phyloP scores from a whole-genome alignment of 2,888 invertebrate genomes.

The Parthenolecanium corni region DNA sequence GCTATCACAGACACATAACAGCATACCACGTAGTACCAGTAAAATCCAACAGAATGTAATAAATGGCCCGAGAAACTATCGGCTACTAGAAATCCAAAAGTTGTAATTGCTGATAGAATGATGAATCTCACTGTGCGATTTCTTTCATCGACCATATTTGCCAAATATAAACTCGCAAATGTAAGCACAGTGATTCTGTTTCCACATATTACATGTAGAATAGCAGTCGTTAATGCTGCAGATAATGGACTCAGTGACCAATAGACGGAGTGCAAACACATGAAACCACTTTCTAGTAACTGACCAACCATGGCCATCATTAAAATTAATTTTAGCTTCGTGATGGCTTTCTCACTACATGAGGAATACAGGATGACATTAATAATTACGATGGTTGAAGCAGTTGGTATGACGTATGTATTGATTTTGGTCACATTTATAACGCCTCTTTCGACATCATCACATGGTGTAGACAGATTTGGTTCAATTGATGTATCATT shows the following conservation, averaged over 20 bases:
- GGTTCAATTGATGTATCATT: background rate
- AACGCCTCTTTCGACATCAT: slow-evolving; percentile 7
- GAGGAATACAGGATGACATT: background rate
- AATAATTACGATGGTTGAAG: background rate
- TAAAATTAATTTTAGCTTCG: slow-evolving; percentile 31
- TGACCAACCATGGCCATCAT: slow-evolving; percentile 32
- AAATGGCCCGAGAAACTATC: slow-evolving; percentile 3
- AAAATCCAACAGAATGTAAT: slow-evolving; percentile 7
- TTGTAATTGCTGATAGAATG: background rate
- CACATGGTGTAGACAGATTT: slow-evolving; percentile 15
- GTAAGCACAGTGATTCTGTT: background rate
- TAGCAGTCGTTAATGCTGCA: background rate
- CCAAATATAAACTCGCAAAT: background rate
- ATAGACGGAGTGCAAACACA: slow-evolving; percentile 32
- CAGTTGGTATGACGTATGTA: background rate
- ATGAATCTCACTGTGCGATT: slow-evolving; percentile 6
- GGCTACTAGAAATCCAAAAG: background rate
- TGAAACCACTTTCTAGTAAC: slow-evolving; percentile 31
- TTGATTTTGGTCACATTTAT: background rate
- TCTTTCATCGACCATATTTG: background rate
- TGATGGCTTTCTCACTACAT: slow-evolving; percentile 13
- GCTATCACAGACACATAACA: background rate
- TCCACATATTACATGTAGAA: background rate
- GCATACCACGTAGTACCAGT: slow-evolving; percentile 7
- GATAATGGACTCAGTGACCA: slow-evolving; percentile 32